Base-by-base conservation (phyloP, 2,888 invertebrate species). In the Endomychus coccineus region DNA sequence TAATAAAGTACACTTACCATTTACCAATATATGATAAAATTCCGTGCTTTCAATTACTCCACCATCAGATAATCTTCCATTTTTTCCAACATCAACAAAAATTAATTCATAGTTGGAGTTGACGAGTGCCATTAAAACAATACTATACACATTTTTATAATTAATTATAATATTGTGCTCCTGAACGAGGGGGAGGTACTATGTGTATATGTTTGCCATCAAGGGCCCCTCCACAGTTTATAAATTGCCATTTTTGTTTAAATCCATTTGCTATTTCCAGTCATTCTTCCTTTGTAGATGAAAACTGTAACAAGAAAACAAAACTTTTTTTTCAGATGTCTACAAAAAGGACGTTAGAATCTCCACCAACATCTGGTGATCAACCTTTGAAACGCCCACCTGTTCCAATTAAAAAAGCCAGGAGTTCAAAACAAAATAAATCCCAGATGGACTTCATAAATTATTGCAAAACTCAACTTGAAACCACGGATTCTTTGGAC, bases 31-130 rank as follows among this genome's bases (percentile, higher is more conserved):
- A 13, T 9, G 19, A 31, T 33, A 19, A 30, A 42, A 42, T 12
- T 17, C 7, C 5, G 39, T 42, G 16, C 10, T 28, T 24, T 42
- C 39, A 16, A 42, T 19, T 6, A 36, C 39, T 3, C 43, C 37
- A 6, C 32, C 37, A 21, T 43, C 42, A 9, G 42, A 43, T 2
- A 36, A 4, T 30, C 42, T 27, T 14, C 42, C 39, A 27, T 43
- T 25, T 27, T 29, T 40, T 2, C 43, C 40, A 4, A 42, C 30
- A 34, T 40, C 35, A n/a, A 36, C 17, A 11, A 19, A 40, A 24
- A 43, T 31, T 10, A 43, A 40, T 33, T 40, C 37, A 19, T 43
- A 35, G 13, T 43, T 34, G 3, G 33, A 9, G 17, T 36, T 31
- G n/a, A 40, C 40, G 12, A 40, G n/a, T 2, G 43, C 39, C 36